These are phyloP conservation scores for Hiodon alosoides DNA, from an alignment of 2,113 vertebrate genomes.

Conservation along the genomic window DNA sequence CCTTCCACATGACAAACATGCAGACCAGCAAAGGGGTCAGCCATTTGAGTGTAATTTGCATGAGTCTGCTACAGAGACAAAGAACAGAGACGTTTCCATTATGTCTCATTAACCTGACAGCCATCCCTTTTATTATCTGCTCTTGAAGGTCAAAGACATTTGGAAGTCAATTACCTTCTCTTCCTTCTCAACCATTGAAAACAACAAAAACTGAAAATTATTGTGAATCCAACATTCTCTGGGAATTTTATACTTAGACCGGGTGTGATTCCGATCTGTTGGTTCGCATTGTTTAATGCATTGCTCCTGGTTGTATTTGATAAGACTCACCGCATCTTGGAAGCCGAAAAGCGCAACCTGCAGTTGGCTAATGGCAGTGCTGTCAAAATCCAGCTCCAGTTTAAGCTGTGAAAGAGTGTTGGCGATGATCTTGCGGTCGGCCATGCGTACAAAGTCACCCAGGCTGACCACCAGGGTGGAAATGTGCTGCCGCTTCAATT, in stretches of 20 bases:
- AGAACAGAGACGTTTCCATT: conserved; percentile 25
- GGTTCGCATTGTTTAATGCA: too few relatives aligned
- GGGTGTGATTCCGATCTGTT: background rate
- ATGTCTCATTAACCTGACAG: conserved; percentile 12
- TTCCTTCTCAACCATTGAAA: conserved; percentile 5
- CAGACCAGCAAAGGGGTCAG: conserved; percentile 17
- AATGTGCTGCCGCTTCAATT: conserved; percentile 83
- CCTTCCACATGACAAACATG: conserved; percentile 24
- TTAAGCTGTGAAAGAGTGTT: conserved; percentile 88
- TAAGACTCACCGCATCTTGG: conserved; percentile 87
- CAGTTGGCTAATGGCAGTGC: conserved; percentile 89
- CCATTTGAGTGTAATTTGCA: conserved; percentile 33
- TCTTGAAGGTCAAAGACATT: conserved; percentile 21
- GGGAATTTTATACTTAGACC: background rate
- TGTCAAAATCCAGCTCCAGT: conserved; percentile 94
- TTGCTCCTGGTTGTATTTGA: too few relatives aligned
- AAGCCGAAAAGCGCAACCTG: conserved; percentile 92
- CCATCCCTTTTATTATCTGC: conserved; percentile 16
- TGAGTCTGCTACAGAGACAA: conserved; percentile 23
- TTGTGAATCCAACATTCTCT: background rate
- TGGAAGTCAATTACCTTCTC: conserved; percentile 15
- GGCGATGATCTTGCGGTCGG: conserved; percentile 90
- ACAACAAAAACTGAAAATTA: conserved; percentile 11
- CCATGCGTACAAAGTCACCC: conserved; percentile 85
- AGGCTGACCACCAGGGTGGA: conserved; percentile 82